Base-by-base conservation (phyloP, 2,888 invertebrate genomes). In the Eupsilia transversa region DNA sequence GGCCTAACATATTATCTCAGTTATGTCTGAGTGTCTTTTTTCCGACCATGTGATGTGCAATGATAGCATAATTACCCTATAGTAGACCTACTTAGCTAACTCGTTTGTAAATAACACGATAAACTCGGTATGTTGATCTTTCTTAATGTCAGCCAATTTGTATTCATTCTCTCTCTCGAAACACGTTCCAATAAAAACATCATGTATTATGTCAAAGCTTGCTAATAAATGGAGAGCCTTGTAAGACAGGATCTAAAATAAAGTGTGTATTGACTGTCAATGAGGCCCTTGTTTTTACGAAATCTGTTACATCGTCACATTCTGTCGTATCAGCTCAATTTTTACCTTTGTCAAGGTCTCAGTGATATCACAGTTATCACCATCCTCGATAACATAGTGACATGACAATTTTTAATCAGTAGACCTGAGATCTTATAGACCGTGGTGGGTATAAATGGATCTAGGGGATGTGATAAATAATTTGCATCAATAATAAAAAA, bases 231-330 rank as follows among this genome's bases (percentile, higher is more conserved):
- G 10, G 3, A 17, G 4, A 61, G 41, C 73, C 59, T 20, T 74
- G 59, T 38, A 52, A 14, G 41, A 27, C 12, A 35, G 41, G 57
- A 27, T 64, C 35, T 59, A 59, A 75, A 71, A 54, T 49, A n/a
- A 17, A 14, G 5, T 43, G 33, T 14, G 17, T 20, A 30, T 3
- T 14, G 14, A 38, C n/a, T 67, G 33, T 12, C 49, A 68, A 23
- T 38, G 23, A 54, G 14, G 33, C n/a, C 12, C 30, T 65, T n/a
- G 14, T 14, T n/a, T 68, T 52, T n/a, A 30, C 1, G 12, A 23
- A 17, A 49, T 64, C 33, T 27, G 35, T 27, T 67, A 23, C 12
- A 0, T 35, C n/a, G n/a, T n/a, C n/a, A n/a, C n/a, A 38, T 38
- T 38, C 9, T 49, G 20, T 43, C n/a, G n/a, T 35, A 38, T 70